Evolutionary conservation across 2,113 vertebrate species (phyloP).

Genomic region (Tonatia bakeri): DNA sequence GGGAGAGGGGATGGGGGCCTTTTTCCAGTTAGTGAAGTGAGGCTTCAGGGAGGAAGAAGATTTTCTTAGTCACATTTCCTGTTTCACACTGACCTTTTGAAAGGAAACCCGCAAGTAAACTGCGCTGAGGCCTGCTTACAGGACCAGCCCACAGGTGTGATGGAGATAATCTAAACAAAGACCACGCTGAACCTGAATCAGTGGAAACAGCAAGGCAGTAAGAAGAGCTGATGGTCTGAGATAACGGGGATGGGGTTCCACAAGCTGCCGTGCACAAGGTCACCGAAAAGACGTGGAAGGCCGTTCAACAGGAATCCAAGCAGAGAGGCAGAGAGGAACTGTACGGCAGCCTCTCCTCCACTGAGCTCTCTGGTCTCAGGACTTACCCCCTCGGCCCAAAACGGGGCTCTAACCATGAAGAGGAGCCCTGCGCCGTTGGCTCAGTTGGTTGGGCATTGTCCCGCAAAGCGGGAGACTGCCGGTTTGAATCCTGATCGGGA

Average conservation of each 20-base stretch:
- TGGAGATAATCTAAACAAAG: constrained; percentile 52
- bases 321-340: background rate
- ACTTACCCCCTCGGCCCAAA: background rate
- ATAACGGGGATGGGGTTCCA: background rate
- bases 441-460: too few species aligned
- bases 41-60: constrained; percentile 58
- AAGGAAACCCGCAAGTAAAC: constrained; percentile 69
- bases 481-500: too few species aligned
- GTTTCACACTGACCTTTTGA: constrained; percentile 70
- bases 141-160: constrained; percentile 66
- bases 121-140: constrained; percentile 34
- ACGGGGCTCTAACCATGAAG: background rate
- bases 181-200: constrained; percentile 28
- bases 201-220: constrained; percentile 52
- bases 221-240: constrained; percentile 27
- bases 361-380: background rate
- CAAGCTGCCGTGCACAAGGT: background rate
- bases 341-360: accelerated
- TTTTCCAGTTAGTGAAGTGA: constrained; percentile 64
- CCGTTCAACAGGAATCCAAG: background rate
- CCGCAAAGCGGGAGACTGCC: too few species aligned
- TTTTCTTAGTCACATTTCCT: constrained; percentile 74
- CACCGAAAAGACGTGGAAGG: background rate
- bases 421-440: background rate
- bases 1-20: background rate